Evolutionary conservation across 2,797 vertebrate genomes (phyloP).

Genomic region (Gila robusta): DNA sequence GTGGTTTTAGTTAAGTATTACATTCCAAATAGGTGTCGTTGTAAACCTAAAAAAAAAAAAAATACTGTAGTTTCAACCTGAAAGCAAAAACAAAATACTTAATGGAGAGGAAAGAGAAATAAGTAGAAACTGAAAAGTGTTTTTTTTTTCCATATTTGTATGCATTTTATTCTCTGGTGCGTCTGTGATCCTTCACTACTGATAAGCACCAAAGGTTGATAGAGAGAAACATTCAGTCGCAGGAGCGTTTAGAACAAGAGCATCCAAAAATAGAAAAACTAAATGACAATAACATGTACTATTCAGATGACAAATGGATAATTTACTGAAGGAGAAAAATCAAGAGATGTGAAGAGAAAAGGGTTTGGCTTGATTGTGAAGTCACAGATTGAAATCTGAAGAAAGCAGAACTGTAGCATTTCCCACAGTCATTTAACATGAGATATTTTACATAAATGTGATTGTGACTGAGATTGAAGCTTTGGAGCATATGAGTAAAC

Average conservation of each 20-base stretch:
- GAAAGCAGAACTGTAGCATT: not conserved
- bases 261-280: not conserved
- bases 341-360: not conserved
- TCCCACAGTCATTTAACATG: not conserved
- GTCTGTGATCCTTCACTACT: not conserved
- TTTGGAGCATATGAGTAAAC: constrained; percentile 31
- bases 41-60: not conserved
- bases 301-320: not conserved
- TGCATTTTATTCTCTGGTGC: constrained; percentile 24
- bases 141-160: constrained; percentile 10
- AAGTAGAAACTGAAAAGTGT: constrained; percentile 12
- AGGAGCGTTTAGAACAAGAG: not conserved
- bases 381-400: not conserved
- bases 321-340: not conserved
- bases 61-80: not conserved
- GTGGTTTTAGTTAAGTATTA: not conserved
- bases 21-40: not conserved
- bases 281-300: not conserved
- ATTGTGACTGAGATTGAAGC: not conserved
- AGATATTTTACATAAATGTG: not conserved
- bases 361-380: not conserved
- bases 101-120: not conserved
- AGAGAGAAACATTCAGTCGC: not conserved
- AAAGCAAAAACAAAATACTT: not conserved
- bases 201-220: constrained; percentile 1